Conservation (phyloP, 1,140 invertebrate genomes). For the Drosophila bifasciata region DNA sequence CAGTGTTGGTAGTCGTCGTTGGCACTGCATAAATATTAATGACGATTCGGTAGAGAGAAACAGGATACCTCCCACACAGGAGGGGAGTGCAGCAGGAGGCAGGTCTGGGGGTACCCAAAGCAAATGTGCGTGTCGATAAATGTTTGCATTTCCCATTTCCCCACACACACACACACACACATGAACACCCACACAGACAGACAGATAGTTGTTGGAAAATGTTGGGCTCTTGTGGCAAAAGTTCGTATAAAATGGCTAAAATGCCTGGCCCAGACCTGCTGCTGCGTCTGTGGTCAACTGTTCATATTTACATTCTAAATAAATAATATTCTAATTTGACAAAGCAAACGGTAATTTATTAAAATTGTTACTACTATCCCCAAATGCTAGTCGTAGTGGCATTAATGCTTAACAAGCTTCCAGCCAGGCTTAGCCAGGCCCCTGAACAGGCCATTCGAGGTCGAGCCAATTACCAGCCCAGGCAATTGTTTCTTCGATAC, state of each 20-base stretch:
- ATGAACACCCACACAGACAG: conserved; percentile 24
- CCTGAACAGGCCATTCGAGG: conserved; percentile 26
- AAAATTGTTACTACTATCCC: conserved; percentile 66
- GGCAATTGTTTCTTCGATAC: not conserved
- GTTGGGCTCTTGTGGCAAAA: conserved; percentile 52
- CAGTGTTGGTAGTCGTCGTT: conserved; percentile 24
- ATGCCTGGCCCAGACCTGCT: conserved; percentile 8
- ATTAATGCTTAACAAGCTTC: conserved; percentile 58
- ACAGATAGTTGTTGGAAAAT: conserved; percentile 19
- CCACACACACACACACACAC: conserved; percentile 45
- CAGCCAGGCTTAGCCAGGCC: not conserved
- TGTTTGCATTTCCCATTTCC: conserved; percentile 61
- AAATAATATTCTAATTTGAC: conserved; percentile 83
- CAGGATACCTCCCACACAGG: conserved; percentile 3
- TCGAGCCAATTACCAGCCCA: conserved; percentile 28
- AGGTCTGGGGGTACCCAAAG: conserved; percentile 36
- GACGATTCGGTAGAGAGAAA: conserved; percentile 56
- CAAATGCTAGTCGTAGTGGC: conserved; percentile 42
- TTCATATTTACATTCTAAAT: conserved; percentile 83
- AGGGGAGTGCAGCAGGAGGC: conserved; percentile 4
- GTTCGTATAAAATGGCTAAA: conserved; percentile 65
- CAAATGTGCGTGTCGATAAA: conserved; percentile 77
- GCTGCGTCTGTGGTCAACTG: conserved; percentile 64
- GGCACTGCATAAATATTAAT: conserved; percentile 79
- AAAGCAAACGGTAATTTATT: conserved; percentile 78